These are phyloP conservation scores for Tenthredo notha DNA, from an alignment of 2,888 invertebrate genomes.

Conservation along the genomic window DNA sequence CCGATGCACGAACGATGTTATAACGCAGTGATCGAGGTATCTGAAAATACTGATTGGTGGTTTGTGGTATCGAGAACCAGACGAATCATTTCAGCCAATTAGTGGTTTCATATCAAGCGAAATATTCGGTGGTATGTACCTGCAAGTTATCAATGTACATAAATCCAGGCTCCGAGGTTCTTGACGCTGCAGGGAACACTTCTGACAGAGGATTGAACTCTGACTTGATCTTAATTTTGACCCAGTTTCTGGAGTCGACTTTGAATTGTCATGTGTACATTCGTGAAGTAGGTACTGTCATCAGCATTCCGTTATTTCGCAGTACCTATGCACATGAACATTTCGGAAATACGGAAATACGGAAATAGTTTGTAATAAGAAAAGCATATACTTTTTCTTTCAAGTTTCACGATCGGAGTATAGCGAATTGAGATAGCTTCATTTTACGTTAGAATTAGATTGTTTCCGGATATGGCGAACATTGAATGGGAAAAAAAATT, in stretches of 20 bases:
- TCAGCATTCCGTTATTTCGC: background rate
- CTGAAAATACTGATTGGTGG: conserved; percentile 46
- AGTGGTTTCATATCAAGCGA: conserved; percentile 5
- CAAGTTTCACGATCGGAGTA: background rate
- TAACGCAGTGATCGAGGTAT: conserved; percentile 6
- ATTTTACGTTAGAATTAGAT: background rate
- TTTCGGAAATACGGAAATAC: background rate
- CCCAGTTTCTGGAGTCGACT: background rate
- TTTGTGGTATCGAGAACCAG: conserved; percentile 21
- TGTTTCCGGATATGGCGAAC: background rate
- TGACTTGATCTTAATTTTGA: conserved; percentile 13
- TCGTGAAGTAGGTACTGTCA: background rate
- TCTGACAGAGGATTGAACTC: background rate
- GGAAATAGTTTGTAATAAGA: background rate
- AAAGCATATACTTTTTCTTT: background rate
- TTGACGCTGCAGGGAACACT: background rate
- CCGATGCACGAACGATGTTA: conserved; percentile 21
- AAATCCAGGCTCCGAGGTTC: background rate
- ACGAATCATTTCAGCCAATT: conserved; percentile 32
- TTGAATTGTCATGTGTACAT: background rate
- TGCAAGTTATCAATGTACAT: conserved; percentile 2
- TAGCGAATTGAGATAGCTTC: background rate
- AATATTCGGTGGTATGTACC: background rate
- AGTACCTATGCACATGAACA: background rate
- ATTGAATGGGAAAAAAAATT: background rate